phyloP scores from a whole-genome alignment of 2,113 vertebrate species.

The Myocastor coypus region DNA sequence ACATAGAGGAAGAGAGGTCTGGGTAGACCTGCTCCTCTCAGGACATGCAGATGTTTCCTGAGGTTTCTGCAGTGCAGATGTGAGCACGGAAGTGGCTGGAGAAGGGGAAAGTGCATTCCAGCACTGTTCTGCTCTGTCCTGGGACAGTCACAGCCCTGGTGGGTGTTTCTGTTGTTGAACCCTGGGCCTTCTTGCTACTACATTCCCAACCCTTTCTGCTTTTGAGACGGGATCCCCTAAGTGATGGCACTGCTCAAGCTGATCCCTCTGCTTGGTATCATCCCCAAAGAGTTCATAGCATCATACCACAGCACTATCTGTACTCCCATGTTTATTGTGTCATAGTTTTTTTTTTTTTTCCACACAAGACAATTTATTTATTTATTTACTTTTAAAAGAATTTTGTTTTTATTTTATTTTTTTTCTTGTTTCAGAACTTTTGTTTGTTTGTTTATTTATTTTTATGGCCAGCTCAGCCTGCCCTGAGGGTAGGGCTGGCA shows the following conservation, averaged over 20 bases:
- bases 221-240: neutral
- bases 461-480: no score
- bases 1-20: no score
- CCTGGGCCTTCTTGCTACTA: no score
- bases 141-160: neutral
- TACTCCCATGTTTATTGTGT: neutral
- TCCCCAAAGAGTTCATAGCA: neutral
- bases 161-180: no score
- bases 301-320: neutral
- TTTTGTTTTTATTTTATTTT: no score
- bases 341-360: neutral
- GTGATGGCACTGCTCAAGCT: neutral
- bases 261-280: neutral
- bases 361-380: no score
- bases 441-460: no score
- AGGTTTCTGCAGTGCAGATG: neutral
- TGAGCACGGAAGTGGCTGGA: neutral
- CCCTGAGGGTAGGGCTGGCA: no score
- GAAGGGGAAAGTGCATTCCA: constrained; percentile 27
- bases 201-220: neutral
- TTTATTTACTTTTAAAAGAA: no score
- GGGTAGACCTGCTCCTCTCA: no score
- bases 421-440: no score
- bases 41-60: no score
- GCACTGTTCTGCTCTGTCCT: neutral